Percentiles rank a stretch among this genome's conserved stretches.
Evolutionary conservation across 35 echinoderm and acorn worm species (phyloP).

Genomic region (Hemicentrotus pulcherrimus): DNA sequence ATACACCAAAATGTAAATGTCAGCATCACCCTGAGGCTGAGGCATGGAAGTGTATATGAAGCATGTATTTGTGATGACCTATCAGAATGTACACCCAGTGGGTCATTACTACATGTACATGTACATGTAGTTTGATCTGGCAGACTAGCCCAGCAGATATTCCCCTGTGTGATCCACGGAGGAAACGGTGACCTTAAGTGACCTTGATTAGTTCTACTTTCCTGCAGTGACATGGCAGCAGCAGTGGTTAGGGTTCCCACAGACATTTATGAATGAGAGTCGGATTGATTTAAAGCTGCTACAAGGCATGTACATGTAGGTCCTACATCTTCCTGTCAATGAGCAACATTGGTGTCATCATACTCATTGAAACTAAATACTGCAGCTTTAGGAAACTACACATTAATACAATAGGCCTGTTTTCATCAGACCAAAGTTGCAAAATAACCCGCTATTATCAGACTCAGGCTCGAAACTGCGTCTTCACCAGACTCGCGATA

Average conservation of each 20-base stretch:
- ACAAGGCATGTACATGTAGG: too few relatives aligned
- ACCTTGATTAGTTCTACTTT: conserved; percentile 5
- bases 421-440: too few relatives aligned
- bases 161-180: not conserved
- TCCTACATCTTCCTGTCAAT: too few relatives aligned
- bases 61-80: not conserved
- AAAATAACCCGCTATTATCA: too few relatives aligned
- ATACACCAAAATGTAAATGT: not conserved
- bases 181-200: not conserved
- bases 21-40: not conserved
- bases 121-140: not conserved
- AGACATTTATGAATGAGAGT: conserved; percentile 12
- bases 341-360: too few relatives aligned
- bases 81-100: not conserved
- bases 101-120: conserved; percentile 17
- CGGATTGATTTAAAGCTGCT: not conserved
- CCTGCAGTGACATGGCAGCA: not conserved
- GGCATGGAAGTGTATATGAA: not conserved
- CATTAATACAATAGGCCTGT: too few relatives aligned
- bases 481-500: too few relatives aligned
- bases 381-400: too few relatives aligned
- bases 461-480: too few relatives aligned
- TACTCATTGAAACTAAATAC: too few relatives aligned
- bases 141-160: not conserved
- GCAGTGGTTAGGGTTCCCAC: not conserved